Percentiles rank a stretch among this genome's conserved stretches.
phyloP scores from a whole-genome alignment of 1,140 invertebrate genomes.

The Procambarus clarkii region DNA sequence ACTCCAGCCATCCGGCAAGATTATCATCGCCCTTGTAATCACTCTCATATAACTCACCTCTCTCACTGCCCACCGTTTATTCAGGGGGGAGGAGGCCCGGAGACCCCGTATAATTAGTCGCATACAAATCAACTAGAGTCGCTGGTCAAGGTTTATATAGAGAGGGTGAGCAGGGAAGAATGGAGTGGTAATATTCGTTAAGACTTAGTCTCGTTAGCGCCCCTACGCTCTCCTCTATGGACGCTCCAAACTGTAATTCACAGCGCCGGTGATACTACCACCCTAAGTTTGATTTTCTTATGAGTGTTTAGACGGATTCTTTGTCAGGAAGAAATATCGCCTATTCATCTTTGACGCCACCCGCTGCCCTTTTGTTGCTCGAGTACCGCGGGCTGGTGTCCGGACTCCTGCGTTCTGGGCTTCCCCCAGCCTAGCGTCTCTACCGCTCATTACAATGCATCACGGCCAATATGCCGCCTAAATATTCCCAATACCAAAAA shows the following conservation, averaged over 20 bases:
- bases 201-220: too few species aligned
- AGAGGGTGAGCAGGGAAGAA: neutral
- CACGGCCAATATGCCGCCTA: neutral
- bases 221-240: neutral
- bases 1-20: neutral
- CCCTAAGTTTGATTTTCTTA: conserved; percentile 34
- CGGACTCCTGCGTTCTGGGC: neutral
- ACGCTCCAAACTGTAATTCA: neutral
- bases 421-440: neutral
- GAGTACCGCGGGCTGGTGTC: conserved; percentile 19
- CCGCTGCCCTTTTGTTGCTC: conserved; percentile 43
- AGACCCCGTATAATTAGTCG: neutral
- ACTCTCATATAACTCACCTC: conserved; percentile 2
- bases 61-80: neutral
- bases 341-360: conserved; percentile 55
- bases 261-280: conserved; percentile 13
- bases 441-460: neutral
- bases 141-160: neutral
- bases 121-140: neutral
- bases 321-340: conserved; percentile 47
- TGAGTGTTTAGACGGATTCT: conserved; percentile 52
- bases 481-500: neutral
- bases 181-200: too few species aligned
- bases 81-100: neutral
- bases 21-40: conserved; percentile 36